phyloP scores from a whole-genome alignment of 2,888 invertebrate genomes.

The Mesorhabditis spiculigera region DNA sequence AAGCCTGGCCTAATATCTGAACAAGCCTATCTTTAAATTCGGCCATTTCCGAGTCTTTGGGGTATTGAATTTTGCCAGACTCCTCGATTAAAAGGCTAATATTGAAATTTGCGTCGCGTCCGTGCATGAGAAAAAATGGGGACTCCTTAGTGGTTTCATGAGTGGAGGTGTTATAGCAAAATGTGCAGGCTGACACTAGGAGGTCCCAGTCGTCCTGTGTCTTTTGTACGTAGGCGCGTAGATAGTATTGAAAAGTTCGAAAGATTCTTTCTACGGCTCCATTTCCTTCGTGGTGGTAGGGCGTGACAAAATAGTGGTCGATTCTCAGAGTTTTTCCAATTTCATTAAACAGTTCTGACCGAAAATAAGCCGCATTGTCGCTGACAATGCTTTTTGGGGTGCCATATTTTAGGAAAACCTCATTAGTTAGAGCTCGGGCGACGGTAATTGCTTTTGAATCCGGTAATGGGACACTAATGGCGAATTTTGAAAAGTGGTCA shows the following conservation, averaged over 20 bases:
- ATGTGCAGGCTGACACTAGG: conserved; percentile 9
- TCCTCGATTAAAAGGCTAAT: conserved; percentile 21
- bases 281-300: conserved; percentile 34
- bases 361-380: conserved; percentile 43
- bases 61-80: background rate
- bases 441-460: conserved; percentile 52
- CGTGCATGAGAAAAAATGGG: conserved; percentile 24
- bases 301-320: conserved; percentile 19
- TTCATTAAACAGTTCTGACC: conserved; percentile 12
- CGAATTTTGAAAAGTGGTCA: conserved; percentile 22
- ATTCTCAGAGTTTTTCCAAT: conserved; percentile 25
- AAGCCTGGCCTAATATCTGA: conserved; percentile 3
- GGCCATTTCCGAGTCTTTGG: background rate
- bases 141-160: conserved; percentile 20
- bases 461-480: conserved; percentile 45
- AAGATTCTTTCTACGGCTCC: conserved; percentile 41
- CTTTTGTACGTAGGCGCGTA: conserved; percentile 17
- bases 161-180: conserved; percentile 25
- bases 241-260: conserved; percentile 20
- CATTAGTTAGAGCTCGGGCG: conserved; percentile 36
- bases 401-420: conserved; percentile 33
- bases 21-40: background rate
- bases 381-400: conserved; percentile 31
- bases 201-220: conserved; percentile 19
- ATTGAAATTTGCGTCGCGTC: conserved; percentile 20